These are phyloP conservation scores for Zaprionus nigranus DNA, from an alignment of 1,140 invertebrate species.

Conservation along the genomic window DNA sequence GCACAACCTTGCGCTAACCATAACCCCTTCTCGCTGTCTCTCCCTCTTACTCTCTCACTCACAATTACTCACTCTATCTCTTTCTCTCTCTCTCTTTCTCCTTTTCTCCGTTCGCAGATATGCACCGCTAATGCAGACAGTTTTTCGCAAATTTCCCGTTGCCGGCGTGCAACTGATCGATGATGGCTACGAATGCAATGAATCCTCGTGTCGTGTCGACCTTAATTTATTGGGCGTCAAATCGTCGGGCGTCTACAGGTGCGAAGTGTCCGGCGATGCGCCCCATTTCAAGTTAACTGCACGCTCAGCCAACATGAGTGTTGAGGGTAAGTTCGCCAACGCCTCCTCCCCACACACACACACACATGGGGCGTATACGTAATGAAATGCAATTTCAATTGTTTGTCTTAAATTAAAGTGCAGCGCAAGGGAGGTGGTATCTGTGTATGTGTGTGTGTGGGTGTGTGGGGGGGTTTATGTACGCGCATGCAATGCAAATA, in stretches of 20 bases:
- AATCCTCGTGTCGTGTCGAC: conserved; percentile 85
- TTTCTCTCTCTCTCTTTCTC: conserved; percentile 13
- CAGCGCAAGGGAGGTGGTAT: conserved; percentile 7
- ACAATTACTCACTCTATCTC: background rate
- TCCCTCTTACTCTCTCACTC: background rate
- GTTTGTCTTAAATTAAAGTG: conserved; percentile 72
- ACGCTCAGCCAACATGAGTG: conserved; percentile 87
- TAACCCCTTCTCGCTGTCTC: conserved; percentile 22
- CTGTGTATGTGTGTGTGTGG: conserved; percentile 15
- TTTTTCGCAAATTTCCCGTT: conserved; percentile 70
- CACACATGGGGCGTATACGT: conserved; percentile 41
- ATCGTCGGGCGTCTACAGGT: conserved; percentile 86
- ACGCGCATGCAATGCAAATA: conserved; percentile 53
- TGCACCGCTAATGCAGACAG: conserved; percentile 75
- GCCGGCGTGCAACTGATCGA: conserved; percentile 90
- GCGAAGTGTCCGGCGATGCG: conserved; percentile 87
- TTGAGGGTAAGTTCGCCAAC: conserved; percentile 85
- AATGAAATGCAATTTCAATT: conserved; percentile 74
- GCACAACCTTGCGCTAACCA: background rate
- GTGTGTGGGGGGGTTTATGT: too few species aligned
- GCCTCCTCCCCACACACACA: background rate
- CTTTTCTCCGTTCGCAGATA: conserved; percentile 57
- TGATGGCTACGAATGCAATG: conserved; percentile 87
- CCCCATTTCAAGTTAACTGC: conserved; percentile 87
- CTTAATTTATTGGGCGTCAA: conserved; percentile 85